These are phyloP conservation scores for Spilarctia lutea DNA, from an alignment of 2,888 invertebrate genomes.

Conservation along the genomic window DNA sequence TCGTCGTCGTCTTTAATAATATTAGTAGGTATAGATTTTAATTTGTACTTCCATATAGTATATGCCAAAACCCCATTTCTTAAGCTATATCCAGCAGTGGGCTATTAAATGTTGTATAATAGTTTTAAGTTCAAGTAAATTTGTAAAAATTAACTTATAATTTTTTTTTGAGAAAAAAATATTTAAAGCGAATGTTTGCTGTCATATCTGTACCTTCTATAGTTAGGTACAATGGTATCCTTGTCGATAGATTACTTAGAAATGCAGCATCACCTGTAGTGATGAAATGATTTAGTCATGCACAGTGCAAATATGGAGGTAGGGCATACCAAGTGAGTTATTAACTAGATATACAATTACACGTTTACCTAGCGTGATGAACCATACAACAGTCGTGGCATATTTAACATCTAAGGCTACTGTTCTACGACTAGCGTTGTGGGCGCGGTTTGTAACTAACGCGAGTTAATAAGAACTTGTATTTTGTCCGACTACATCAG, in stretches of 20 bases:
- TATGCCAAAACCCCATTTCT: too few species aligned
- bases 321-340: not conserved
- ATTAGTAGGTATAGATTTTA: too few species aligned
- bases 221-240: not conserved
- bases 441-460: too few species aligned
- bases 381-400: not conserved
- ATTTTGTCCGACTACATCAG: not conserved
- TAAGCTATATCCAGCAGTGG: too few species aligned
- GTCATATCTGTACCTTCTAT: not conserved
- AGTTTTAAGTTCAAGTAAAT: too few species aligned
- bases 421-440: not conserved
- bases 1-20: too few species aligned
- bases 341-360: not conserved
- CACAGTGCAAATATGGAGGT: not conserved
- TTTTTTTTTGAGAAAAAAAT: too few species aligned
- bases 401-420: not conserved
- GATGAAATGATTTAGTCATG: constrained; percentile 2
- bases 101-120: too few species aligned
- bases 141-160: too few species aligned
- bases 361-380: not conserved
- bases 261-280: not conserved
- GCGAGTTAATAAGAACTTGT: not conserved
- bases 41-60: too few species aligned
- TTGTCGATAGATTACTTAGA: not conserved
- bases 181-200: not conserved